phyloP scores from a whole-genome alignment of 2,113 vertebrate species.

The Equus quagga region DNA sequence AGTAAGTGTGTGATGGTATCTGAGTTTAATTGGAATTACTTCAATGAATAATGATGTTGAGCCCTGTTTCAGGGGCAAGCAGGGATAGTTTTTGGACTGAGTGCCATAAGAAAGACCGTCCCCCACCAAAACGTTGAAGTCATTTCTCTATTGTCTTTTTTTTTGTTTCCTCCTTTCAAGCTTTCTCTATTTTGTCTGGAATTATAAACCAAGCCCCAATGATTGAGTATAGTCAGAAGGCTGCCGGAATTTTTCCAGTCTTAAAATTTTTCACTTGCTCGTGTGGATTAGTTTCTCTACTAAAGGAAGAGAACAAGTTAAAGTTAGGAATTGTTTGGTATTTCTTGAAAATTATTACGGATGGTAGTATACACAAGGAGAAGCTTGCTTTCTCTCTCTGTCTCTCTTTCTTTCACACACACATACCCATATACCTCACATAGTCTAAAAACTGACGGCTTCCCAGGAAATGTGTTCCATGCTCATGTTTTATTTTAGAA shows the following conservation, averaged over 20 bases:
- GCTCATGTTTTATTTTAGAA: slow-evolving; percentile 48
- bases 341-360: slow-evolving; percentile 30
- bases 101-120: not conserved
- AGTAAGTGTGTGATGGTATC: not conserved
- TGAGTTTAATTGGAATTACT: not conserved
- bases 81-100: not conserved
- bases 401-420: not conserved
- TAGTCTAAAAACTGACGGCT: not conserved
- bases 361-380: not conserved
- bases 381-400: not conserved
- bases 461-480: not conserved
- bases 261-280: not conserved
- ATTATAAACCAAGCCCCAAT: not conserved
- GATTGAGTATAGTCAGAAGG: not conserved
- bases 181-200: not conserved
- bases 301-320: not conserved
- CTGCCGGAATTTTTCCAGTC: not conserved
- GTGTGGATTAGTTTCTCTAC: not conserved
- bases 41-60: not conserved
- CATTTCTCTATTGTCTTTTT: not conserved
- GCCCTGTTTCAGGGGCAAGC: not conserved
- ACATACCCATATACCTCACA: not conserved
- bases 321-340: not conserved
- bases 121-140: not conserved
- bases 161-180: not conserved